Evolutionary conservation across 2,888 invertebrate species (phyloP).

Genomic region (Hydraecia micacea): DNA sequence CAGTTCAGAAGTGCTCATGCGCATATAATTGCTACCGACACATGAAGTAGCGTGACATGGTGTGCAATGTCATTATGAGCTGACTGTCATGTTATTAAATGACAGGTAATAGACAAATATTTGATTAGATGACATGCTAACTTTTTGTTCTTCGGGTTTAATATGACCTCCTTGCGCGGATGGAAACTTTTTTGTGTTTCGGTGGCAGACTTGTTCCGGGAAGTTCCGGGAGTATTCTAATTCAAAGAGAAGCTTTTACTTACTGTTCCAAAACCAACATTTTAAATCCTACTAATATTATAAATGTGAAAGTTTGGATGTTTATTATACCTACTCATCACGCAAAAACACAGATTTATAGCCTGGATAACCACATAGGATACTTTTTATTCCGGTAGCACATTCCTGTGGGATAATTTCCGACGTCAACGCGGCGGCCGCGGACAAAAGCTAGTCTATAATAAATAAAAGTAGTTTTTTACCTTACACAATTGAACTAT

Average conservation of each 20-base stretch:
- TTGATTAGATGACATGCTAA: constrained; percentile 60
- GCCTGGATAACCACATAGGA: too few species aligned
- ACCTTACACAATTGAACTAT: not conserved
- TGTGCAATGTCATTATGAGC: constrained; percentile 56
- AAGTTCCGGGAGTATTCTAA: not conserved
- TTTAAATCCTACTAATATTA: not conserved
- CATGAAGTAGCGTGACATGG: constrained; percentile 52
- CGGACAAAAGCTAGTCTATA: not conserved
- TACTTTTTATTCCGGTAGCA: not conserved
- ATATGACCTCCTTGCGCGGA: constrained; percentile 12
- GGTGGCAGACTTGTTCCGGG: not conserved
- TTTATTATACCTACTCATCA: too few species aligned
- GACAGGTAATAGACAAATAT: constrained; percentile 64
- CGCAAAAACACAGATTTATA: too few species aligned
- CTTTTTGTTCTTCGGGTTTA: constrained; percentile 42
- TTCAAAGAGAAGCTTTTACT: not conserved
- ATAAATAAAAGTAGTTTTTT: not conserved
- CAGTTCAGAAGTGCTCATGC: constrained; percentile 45
- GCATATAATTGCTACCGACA: constrained; percentile 61
- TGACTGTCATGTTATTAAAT: constrained; percentile 60
- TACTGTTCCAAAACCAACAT: not conserved
- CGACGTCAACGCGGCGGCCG: not conserved
- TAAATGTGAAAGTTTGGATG: too few species aligned
- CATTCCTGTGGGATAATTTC: not conserved
- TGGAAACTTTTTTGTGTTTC: constrained; percentile 11